These are phyloP conservation scores for Drosophila aldrichi DNA, from an alignment of 2,888 invertebrate species.

Conservation along the genomic window DNA sequence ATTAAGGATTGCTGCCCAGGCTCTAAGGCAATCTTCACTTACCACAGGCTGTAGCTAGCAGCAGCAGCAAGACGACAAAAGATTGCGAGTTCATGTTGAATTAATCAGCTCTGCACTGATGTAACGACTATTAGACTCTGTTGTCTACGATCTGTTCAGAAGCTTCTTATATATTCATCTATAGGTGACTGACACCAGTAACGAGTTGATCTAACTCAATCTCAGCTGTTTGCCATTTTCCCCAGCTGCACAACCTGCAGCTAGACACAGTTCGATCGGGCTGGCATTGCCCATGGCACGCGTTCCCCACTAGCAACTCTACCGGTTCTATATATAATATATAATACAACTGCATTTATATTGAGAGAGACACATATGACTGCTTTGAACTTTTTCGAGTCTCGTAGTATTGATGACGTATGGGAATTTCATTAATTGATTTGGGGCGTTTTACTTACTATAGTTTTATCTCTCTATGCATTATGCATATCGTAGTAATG, in stretches of 20 bases:
- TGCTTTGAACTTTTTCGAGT: conserved; percentile 17
- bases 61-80: conserved; percentile 26
- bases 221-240: not conserved
- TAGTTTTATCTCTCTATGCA: not conserved
- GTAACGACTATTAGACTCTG: conserved; percentile 54
- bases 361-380: not conserved
- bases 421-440: conserved; percentile 48
- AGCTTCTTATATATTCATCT: conserved; percentile 42
- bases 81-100: conserved; percentile 31
- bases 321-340: conserved; percentile 53
- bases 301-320: conserved; percentile 26
- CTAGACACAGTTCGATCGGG: not conserved
- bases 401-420: conserved; percentile 9
- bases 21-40: not conserved
- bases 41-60: conserved; percentile 32
- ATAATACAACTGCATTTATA: not conserved
- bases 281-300: conserved; percentile 43
- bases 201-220: not conserved
- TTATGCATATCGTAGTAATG: not conserved
- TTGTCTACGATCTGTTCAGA: conserved; percentile 13
- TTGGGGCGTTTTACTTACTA: conserved; percentile 10
- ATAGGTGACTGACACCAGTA: conserved; percentile 1
- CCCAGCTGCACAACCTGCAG: not conserved
- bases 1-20: not conserved
- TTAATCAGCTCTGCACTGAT: conserved; percentile 43